Percentiles rank a stretch among this genome's conserved stretches.
Conservation (phyloP, 1,140 invertebrate species). For the Bathynomus jamesi region DNA sequence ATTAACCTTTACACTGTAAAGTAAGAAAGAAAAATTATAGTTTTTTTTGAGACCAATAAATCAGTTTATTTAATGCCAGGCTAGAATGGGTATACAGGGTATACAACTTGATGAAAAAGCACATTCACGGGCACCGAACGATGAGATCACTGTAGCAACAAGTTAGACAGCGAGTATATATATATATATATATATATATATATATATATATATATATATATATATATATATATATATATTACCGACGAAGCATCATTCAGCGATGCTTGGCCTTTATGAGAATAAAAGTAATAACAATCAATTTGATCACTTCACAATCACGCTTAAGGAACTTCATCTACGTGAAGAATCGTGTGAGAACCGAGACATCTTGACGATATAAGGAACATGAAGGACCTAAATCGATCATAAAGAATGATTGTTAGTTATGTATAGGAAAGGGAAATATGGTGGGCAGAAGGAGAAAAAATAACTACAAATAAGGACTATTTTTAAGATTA, state of each 20-base stretch:
- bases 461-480: neutral
- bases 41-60: no score
- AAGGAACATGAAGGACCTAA: no score
- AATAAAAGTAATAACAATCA: neutral
- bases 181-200: slow-evolving; percentile 2
- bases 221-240: slow-evolving; percentile 1
- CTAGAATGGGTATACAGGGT: neutral
- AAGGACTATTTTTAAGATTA: neutral
- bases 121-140: neutral
- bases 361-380: neutral
- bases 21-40: no score
- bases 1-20: no score
- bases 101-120: neutral
- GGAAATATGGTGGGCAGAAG: neutral
- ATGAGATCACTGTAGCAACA: slow-evolving; percentile 1
- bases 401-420: no score
- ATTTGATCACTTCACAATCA: neutral
- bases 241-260: neutral
- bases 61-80: no score
- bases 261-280: neutral
- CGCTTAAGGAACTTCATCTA: neutral
- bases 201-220: slow-evolving; percentile 2
- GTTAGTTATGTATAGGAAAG: no score
- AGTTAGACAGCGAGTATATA: neutral
- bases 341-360: neutral